Evolutionary conservation across 2,113 vertebrate species (phyloP), one percentile per base, ranked within the genome.

Genomic region (Leptodactylus fuscus): DNA sequence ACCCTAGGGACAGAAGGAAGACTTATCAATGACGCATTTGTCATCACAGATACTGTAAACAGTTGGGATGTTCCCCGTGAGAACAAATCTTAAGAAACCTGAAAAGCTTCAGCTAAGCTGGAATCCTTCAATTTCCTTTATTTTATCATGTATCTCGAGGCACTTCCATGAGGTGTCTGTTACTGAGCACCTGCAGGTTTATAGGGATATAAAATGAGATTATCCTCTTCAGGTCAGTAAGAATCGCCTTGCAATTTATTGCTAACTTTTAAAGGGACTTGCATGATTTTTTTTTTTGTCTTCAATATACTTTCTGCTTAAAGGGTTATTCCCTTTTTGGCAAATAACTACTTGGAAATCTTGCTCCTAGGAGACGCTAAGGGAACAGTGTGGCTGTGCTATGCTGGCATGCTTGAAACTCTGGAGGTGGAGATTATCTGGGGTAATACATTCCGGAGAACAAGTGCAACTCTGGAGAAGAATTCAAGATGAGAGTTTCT

Each of bases 1-100:
- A 13, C 77, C 29, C 36, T 58, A 60, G 67, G 82, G 76, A 81
- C 6, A 32, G 36, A n/a, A 58, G n/a, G 55, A 20, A 86, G 18
- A 80, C 76, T 34, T 60, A n/a, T 86, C 65, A 73, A 49, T 73
- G 76, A 81, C 51, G 49, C 48, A 81, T 60, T 71, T 69, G 36
- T 79, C 60, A 85, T 79, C 48, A 48, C 32, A 78, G 75, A 70
- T 34, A 36, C n/a, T 38, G 84, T 48, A 86, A 86, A 73, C 77
- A 80, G 71, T 62, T 29, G 11, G 41, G 60, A 78, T 46, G 46
- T 48, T n/a, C 27, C 73, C 60, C 29, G 12, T 38, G 69, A 62
- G 73, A 78, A 41, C 55, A 51, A n/a, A 65, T 69, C 60, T 46
- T 53, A 29, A 51, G 55, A 85, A 78, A 36, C 73, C 58, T 7